A percentile compares a stretch with the other conserved stretches of the same genome.
These are phyloP conservation scores for Rhipidura dahli DNA, from an alignment of 2,113 vertebrate species.

Conservation along the genomic window DNA sequence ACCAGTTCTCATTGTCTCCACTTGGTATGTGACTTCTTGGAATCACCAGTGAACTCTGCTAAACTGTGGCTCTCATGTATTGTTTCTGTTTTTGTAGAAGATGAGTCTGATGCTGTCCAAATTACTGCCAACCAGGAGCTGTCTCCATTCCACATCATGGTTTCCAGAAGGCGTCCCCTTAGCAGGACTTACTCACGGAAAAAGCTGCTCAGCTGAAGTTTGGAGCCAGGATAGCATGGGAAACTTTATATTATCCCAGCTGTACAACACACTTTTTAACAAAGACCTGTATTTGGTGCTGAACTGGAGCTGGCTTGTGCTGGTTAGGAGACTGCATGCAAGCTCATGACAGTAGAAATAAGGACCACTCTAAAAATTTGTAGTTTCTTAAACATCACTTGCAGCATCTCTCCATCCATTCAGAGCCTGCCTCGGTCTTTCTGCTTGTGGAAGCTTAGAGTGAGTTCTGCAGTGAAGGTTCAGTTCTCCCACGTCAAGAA, in stretches of 20 bases:
- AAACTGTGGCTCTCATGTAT: not conserved
- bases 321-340: not conserved
- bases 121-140: conserved; percentile 25
- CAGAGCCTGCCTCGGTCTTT: not conserved
- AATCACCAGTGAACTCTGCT: not conserved
- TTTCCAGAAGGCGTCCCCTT: conserved; percentile 38
- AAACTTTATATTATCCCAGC: not conserved
- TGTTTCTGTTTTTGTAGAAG: conserved; percentile 8
- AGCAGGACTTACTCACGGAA: conserved; percentile 84
- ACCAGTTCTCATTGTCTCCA: not conserved
- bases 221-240: not conserved
- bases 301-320: not conserved
- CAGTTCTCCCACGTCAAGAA: not conserved
- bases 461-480: not conserved
- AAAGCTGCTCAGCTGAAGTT: conserved; percentile 76
- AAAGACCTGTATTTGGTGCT: not conserved
- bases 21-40: not conserved
- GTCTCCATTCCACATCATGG: conserved; percentile 70
- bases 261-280: not conserved
- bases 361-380: not conserved
- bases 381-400: not conserved
- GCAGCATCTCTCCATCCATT: not conserved
- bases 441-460: not conserved
- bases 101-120: not conserved
- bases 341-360: not conserved